Base-by-base conservation (phyloP, 2,797 vertebrate species). In the Atherinosoma microstoma region DNA sequence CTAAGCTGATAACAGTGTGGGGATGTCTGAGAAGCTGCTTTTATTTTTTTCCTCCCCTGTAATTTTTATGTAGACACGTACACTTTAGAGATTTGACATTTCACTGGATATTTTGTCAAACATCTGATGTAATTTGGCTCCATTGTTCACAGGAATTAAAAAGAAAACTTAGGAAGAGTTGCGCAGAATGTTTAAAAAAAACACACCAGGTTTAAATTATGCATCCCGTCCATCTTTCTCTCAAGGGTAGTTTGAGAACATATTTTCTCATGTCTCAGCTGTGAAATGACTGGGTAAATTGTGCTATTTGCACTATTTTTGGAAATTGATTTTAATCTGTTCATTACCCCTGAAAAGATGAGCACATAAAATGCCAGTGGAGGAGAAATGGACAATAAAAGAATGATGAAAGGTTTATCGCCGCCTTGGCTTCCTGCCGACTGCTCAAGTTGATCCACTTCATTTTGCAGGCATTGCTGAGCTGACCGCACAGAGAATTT, bases 1-100 rank as follows among this genome's bases (percentile, higher is more conserved):
- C 68, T 51, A 47, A 69, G 82, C 69, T 42, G 60, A 83, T 66
- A 67, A 67, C 75, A 15, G 32, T 4, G 64, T 58, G 49, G 78
- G 24, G 53, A 60, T 58, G 67, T 65, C 64, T 49, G 60, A 57
- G 63, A 51, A 79, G 47, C 40, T 56, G 63, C 20, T 78, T 59
- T 65, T 22, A 56, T 64, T 51, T 74, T 75, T 66, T 30, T 47
- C 4, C 13, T 40, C 13, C 38, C 38, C 38, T 53, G 36, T 76
- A n/a, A 47, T 27, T 47, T 47, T 70, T 40, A 64, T 66, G 62
- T 16, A 47, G 67, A 79, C 53, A 16, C 32, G 54, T 63, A 49
- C 62, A 16, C 51, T 35, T 13, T 35, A 13, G 12, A 67, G 45
- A 60, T 58, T 62, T 75, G 49, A 36, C 38, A 30, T 84, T 73